Conservation (phyloP, 2,888 invertebrate genomes). For the Sphinx pinastri region DNA sequence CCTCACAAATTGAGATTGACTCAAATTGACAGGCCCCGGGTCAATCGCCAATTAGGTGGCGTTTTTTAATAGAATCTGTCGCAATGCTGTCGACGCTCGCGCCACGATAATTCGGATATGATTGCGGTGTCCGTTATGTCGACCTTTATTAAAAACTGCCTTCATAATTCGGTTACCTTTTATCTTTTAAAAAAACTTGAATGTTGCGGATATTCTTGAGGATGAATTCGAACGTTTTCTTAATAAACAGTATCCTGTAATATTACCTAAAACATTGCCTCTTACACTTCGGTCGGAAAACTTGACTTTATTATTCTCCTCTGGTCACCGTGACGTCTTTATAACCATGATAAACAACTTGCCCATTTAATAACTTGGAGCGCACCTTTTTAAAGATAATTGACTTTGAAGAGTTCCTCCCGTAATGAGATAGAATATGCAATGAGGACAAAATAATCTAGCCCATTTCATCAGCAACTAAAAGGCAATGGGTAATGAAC, state of each 20-base stretch:
- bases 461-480: slow-evolving; percentile 3
- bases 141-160: neutral
- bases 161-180: no score
- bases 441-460: slow-evolving; percentile 10
- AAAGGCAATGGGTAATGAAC: slow-evolving; percentile 3
- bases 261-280: neutral
- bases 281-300: neutral
- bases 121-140: neutral
- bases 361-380: neutral
- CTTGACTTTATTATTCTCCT: neutral
- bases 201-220: no score
- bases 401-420: neutral
- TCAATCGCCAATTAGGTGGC: slow-evolving; percentile 65
- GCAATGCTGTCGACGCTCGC: slow-evolving; percentile 11
- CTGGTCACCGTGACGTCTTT: neutral
- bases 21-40: slow-evolving; percentile 51
- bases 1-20: slow-evolving; percentile 63
- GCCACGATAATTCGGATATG: neutral
- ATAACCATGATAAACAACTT: neutral
- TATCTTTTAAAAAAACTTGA: no score
- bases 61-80: slow-evolving; percentile 41
- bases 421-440: slow-evolving; percentile 14
- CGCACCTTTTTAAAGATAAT: neutral
- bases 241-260: no score
- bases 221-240: no score